Base-by-base conservation (phyloP, 37 sponge, comb jelly and placozoan genomes). In the Cladorhizidae sp. region DNA sequence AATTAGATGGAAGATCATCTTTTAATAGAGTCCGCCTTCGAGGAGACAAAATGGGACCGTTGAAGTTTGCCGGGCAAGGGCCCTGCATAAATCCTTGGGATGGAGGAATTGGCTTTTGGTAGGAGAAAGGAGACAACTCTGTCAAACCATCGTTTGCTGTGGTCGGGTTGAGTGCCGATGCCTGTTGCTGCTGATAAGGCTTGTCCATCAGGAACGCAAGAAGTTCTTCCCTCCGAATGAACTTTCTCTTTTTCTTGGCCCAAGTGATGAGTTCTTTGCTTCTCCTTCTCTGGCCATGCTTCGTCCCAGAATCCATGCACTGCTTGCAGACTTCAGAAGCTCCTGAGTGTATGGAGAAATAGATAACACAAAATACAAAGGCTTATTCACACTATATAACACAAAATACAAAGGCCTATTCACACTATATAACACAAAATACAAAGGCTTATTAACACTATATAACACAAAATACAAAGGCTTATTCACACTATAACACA, bases 211-310 rank as follows among this genome's bases (percentile, higher is more conserved):
- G 79, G 38, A 93, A 93, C 0, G 91, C 91, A 15, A 93, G 52
- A 42, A 93, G 76, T 42, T 93, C 93, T 21, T 93, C 93, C 32
- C 93, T 75, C 43, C 75, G 75, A 14, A 93, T 79, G 38, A 52
- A 41, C 57, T 70, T 78, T 58, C 81, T 73, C 77, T 93, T 93
- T 71, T 86, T 93, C 56, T 93, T 93, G 49, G 80, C 77, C 93
- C 93, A 93, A 6, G 91, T 54, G 15, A 93, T 38, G 55, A 93
- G 58, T 33, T 93, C 93, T 42, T 76, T 80, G 25, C 73, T 93
- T 59, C 80, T 82, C 63, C 86, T 89, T 33, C 82, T 71, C 29
- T 89, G 79, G 1, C 93, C 93, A 29, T 86, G 82, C 25, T 78
- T 82, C 2, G 82, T 61, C 3, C 93, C 93, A 57, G 76, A 76